Percentiles rank a stretch among this genome's conserved stretches.
Conservation (phyloP, 2,888 invertebrate genomes). For the Biston betularia region DNA sequence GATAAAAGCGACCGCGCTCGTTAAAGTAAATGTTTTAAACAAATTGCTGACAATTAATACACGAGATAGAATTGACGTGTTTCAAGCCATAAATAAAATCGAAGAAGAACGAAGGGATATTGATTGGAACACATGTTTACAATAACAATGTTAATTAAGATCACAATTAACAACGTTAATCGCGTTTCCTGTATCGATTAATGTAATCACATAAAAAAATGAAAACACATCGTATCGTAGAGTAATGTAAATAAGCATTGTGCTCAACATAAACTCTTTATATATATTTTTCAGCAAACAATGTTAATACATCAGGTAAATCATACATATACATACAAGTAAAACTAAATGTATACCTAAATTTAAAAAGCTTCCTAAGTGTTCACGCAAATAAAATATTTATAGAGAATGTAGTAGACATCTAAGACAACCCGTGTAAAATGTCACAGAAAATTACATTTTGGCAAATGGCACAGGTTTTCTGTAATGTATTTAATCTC, state of each 20-base stretch:
- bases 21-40: constrained; percentile 18
- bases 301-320: too few relatives aligned
- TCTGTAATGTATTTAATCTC: constrained; percentile 50
- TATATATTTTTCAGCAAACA: too few relatives aligned
- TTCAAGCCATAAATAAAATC: constrained; percentile 6
- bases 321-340: too few relatives aligned
- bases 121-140: constrained; percentile 18
- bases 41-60: constrained; percentile 34
- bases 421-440: constrained; percentile 39
- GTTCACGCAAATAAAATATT: constrained; percentile 45
- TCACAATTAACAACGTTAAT: constrained; percentile 19
- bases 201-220: constrained; percentile 20
- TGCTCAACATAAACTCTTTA: too few relatives aligned
- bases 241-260: not conserved
- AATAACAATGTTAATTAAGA: constrained; percentile 28
- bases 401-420: constrained; percentile 37
- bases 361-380: constrained; percentile 47
- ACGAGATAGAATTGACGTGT: constrained; percentile 21
- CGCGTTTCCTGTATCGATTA: constrained; percentile 31
- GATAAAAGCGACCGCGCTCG: constrained; percentile 43
- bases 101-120: constrained; percentile 9
- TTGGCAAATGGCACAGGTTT: constrained; percentile 48
- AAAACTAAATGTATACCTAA: too few relatives aligned
- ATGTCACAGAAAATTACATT: constrained; percentile 49
- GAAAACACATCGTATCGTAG: constrained; percentile 8